Conservation (phyloP, 2,113 vertebrate genomes). For the Hyperopisus bebe region DNA sequence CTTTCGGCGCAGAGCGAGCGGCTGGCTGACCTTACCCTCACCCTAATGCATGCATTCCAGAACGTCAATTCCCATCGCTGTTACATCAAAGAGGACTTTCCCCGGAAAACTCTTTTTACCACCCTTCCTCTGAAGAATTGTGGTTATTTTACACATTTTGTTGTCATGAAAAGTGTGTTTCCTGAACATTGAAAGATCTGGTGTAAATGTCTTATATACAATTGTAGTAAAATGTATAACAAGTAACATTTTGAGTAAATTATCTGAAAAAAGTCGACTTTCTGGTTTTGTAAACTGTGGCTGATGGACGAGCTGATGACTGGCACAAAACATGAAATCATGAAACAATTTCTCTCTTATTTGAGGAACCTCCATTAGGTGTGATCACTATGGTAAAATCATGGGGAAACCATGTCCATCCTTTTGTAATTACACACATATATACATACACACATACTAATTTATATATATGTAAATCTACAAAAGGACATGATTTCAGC, state of each 20-base stretch:
- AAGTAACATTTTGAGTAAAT: conserved; percentile 44
- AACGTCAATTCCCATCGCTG: not conserved
- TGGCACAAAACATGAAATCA: not conserved
- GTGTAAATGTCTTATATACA: conserved; percentile 33
- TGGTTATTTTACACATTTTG: conserved; percentile 7
- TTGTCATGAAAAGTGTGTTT: conserved; percentile 20
- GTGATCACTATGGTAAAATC: not conserved
- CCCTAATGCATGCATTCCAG: not conserved
- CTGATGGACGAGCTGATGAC: not conserved
- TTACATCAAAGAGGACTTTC: not conserved
- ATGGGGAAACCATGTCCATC: not conserved
- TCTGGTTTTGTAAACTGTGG: not conserved
- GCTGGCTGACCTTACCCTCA: not conserved
- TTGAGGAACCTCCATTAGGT: not conserved
- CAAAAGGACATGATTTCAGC: not conserved
- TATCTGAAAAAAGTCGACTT: conserved; percentile 34
- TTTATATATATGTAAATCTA: not conserved
- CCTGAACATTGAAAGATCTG: conserved; percentile 28
- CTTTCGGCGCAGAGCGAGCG: not conserved
- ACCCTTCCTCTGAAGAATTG: conserved; percentile 14
- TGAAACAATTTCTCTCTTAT: not conserved
- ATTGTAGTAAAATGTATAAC: conserved; percentile 40
- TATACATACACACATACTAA: not conserved
- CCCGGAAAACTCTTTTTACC: not conserved
- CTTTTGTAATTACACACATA: not conserved